phyloP scores from a whole-genome alignment of 35 echinoderm and acorn worm genomes.

The Lytechinus variegatus region DNA sequence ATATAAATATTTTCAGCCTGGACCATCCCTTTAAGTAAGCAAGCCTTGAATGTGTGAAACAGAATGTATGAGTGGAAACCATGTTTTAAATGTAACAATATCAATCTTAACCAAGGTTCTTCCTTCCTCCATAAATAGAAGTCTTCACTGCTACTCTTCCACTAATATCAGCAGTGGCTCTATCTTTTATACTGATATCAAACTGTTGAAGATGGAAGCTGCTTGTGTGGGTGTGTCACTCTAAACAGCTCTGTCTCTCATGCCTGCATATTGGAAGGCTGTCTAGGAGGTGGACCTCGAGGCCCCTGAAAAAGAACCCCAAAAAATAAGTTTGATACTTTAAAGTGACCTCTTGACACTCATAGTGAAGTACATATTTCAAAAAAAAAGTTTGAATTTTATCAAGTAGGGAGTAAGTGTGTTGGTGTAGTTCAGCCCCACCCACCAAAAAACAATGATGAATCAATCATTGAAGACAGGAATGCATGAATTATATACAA shows the following conservation, averaged over 20 bases:
- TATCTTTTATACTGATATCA: background rate
- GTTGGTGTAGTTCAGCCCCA: too few relatives aligned
- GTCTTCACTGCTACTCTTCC: background rate
- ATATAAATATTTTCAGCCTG: too few relatives aligned
- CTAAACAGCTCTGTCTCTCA: background rate
- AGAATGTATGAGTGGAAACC: background rate
- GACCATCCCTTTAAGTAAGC: too few relatives aligned
- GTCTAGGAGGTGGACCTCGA: slow-evolving; percentile 31
- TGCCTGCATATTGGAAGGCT: slow-evolving; percentile 47
- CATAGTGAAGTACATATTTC: too few relatives aligned
- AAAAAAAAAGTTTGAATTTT: too few relatives aligned
- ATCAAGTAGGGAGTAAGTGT: too few relatives aligned
- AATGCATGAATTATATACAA: too few relatives aligned
- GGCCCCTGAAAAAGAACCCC: background rate
- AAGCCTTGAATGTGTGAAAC: too few relatives aligned
- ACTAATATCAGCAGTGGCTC: background rate
- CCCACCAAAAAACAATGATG: too few relatives aligned
- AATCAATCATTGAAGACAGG: too few relatives aligned
- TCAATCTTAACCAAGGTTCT: too few relatives aligned
- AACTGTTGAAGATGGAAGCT: background rate
- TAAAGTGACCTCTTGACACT: background rate
- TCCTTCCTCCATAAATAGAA: background rate
- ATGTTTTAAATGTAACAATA: background rate
- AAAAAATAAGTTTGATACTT: background rate
- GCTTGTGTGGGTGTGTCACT: background rate